phyloP scores from a whole-genome alignment of 2,797 vertebrate species.

The Hozukius guyotensis region DNA sequence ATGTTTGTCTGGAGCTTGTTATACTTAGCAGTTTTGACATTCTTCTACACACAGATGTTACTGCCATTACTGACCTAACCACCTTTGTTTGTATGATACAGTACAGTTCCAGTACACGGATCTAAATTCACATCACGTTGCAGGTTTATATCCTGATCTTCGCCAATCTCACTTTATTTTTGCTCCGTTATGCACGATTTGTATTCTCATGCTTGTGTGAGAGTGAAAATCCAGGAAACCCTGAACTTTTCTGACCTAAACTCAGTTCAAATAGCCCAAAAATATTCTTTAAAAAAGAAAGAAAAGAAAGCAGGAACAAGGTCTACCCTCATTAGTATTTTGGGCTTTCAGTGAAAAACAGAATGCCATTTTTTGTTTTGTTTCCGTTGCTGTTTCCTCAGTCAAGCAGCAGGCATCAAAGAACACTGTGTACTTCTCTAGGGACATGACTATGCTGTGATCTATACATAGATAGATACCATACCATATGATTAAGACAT shows the following conservation, averaged over 20 bases:
- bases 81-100: background rate
- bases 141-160: slow-evolving; percentile 5
- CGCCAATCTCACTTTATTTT: background rate
- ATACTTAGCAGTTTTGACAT: slow-evolving; percentile 19
- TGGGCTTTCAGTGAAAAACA: background rate
- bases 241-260: slow-evolving; percentile 27
- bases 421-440: background rate
- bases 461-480: slow-evolving; percentile 26
- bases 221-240: background rate
- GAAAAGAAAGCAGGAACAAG: slow-evolving; percentile 2
- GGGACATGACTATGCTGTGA: slow-evolving; percentile 13
- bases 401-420: slow-evolving; percentile 15
- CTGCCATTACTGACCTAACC: slow-evolving; percentile 6
- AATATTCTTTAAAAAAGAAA: background rate
- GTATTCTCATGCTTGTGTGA: background rate
- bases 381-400: background rate
- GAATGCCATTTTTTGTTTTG: background rate
- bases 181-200: background rate
- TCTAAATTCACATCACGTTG: background rate
- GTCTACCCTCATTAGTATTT: slow-evolving; percentile 37
- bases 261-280: slow-evolving; percentile 11
- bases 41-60: background rate
- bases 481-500: background rate
- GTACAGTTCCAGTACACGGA: background rate
- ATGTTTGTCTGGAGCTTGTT: slow-evolving; percentile 25